phyloP scores from a whole-genome alignment of 2,113 vertebrate species.

The Poeciliopsis prolifica region DNA sequence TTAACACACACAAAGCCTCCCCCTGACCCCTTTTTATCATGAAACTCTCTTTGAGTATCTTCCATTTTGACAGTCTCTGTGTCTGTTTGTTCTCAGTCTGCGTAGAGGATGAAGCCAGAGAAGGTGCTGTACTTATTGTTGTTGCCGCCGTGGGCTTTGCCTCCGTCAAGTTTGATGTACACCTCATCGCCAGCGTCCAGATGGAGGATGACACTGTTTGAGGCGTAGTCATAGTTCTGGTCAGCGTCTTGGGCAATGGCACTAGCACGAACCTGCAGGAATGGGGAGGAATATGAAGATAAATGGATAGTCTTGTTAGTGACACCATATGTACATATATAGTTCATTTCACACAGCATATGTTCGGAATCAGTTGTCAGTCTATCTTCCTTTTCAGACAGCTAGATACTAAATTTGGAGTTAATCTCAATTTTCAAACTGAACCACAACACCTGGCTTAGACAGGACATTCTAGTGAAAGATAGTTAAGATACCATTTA shows the following conservation, averaged over 20 bases:
- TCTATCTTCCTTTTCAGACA: too few relatives aligned
- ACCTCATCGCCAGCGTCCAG: conserved; percentile 95
- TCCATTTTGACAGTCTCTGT: conserved; percentile 47
- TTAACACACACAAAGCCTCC: conserved; percentile 41
- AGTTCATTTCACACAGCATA: background rate
- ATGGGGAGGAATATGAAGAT: conserved; percentile 7
- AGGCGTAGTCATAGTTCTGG: conserved; percentile 99
- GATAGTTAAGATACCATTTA: too few relatives aligned
- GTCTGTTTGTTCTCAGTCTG: conserved; percentile 84
- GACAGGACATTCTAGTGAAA: background rate
- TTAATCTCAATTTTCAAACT: background rate
- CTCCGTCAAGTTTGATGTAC: conserved; percentile 96
- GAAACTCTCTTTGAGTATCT: conserved; percentile 42
- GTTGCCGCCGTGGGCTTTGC: conserved; percentile 97
- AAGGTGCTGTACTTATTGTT: conserved; percentile 99
- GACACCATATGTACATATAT: background rate
- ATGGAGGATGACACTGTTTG: conserved; percentile 98
- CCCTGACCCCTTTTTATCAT: conserved; percentile 16
- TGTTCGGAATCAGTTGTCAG: background rate
- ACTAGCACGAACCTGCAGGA: conserved; percentile 90
- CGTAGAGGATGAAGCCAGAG: conserved; percentile 98
- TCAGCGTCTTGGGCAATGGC: conserved; percentile 97
- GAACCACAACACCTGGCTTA: background rate
- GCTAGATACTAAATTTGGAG: background rate
- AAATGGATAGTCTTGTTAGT: background rate